These are phyloP conservation scores for Eupithecia dodoneata DNA, from an alignment of 2,888 invertebrate species.

Conservation along the genomic window DNA sequence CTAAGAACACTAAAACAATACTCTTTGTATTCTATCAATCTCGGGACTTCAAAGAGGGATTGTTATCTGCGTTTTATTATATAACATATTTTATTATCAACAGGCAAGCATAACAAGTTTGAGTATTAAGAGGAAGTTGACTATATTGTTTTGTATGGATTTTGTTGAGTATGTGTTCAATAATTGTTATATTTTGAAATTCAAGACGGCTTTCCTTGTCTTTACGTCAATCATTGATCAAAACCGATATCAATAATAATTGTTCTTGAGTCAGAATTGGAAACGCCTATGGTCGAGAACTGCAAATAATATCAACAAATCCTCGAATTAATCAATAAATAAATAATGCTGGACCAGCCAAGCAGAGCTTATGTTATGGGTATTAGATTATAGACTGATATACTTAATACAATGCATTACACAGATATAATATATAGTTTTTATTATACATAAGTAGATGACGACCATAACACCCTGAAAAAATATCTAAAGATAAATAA, in stretches of 20 bases:
- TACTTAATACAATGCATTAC: too few relatives aligned
- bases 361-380: too few relatives aligned
- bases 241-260: neutral
- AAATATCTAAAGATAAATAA: too few relatives aligned
- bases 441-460: too few relatives aligned
- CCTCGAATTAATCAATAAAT: too few relatives aligned
- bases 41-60: conserved; percentile 46
- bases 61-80: conserved; percentile 44
- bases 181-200: neutral
- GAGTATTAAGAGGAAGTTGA: conserved; percentile 34
- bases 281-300: neutral
- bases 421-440: too few relatives aligned
- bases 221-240: neutral
- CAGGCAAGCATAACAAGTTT: conserved; percentile 34
- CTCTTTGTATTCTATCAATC: conserved; percentile 53
- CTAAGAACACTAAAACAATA: conserved; percentile 50
- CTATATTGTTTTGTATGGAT: conserved; percentile 6
- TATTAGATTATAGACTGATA: too few relatives aligned
- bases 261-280: neutral
- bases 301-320: too few relatives aligned
- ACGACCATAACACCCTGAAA: too few relatives aligned
- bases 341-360: too few relatives aligned
- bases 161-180: neutral
- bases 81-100: conserved; percentile 42
- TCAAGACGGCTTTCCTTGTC: neutral